phyloP scores from a whole-genome alignment of 2,797 vertebrate species.

The Decapterus maruadsi region DNA sequence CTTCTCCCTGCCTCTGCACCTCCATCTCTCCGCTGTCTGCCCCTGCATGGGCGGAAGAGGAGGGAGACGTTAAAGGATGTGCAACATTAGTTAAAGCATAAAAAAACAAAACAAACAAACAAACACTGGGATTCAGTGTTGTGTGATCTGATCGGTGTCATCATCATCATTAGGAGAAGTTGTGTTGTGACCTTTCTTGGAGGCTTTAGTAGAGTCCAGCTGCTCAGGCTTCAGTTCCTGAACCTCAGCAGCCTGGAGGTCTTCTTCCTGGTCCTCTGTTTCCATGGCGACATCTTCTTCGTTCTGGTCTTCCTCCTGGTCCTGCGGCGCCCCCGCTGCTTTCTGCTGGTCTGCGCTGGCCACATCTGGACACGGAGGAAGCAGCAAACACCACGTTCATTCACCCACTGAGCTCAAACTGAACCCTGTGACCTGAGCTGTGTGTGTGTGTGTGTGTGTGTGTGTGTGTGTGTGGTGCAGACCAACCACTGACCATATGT shows the following conservation, averaged over 20 bases:
- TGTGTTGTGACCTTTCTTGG: conserved; percentile 74
- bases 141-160: too few species aligned
- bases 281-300: conserved; percentile 88
- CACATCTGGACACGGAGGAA: conserved; percentile 84
- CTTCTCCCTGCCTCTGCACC: conserved; percentile 75
- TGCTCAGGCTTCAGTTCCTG: conserved; percentile 91
- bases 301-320: conserved; percentile 78
- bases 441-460: too few species aligned
- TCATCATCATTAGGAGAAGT: neutral
- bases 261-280: conserved; percentile 85
- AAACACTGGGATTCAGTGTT: too few species aligned
- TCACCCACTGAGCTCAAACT: neutral
- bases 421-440: too few species aligned
- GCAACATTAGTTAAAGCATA: neutral
- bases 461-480: too few species aligned
- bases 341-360: conserved; percentile 94
- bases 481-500: conserved; percentile 90
- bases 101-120: too few species aligned
- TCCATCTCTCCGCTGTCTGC: conserved; percentile 86
- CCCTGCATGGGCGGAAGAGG: conserved; percentile 71
- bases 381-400: neutral
- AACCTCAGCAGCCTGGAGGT: conserved; percentile 82
- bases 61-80: neutral
- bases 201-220: conserved; percentile 77
- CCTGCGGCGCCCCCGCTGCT: conserved; percentile 72